phyloP scores from a whole-genome alignment of 2,888 invertebrate species.

The Tipula confusa region DNA sequence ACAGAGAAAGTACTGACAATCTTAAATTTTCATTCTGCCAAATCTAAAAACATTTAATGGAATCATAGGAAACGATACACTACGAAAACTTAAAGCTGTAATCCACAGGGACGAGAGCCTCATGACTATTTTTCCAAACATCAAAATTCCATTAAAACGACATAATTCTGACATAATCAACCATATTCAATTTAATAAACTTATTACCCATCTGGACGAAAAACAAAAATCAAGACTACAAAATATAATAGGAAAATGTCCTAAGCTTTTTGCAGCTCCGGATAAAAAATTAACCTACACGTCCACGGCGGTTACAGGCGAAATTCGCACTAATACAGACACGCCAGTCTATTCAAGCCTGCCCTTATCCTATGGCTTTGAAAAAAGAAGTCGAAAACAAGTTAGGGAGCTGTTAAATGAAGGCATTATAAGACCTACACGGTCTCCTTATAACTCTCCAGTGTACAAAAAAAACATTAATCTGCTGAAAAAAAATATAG shows the following conservation, averaged over 20 bases:
- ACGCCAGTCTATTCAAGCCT: slow-evolving; percentile 33
- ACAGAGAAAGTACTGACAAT: no score
- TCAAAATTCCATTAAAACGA: no score
- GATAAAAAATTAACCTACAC: slow-evolving; percentile 33
- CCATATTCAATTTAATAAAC: neutral
- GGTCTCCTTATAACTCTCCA: no score
- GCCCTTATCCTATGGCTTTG: slow-evolving; percentile 32
- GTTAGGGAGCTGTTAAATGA: slow-evolving; percentile 30
- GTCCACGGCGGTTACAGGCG: slow-evolving; percentile 34
- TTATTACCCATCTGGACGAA: neutral
- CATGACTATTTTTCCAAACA: no score
- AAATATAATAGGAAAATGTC: neutral
- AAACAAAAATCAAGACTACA: neutral
- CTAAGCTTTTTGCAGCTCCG: slow-evolving; percentile 34
- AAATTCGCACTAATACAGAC: slow-evolving; percentile 33
- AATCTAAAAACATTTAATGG: no score
- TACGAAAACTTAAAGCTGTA: no score
- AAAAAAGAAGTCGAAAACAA: slow-evolving; percentile 33
- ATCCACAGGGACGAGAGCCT: no score
- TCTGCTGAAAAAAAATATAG: no score
- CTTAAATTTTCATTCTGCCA: no score
- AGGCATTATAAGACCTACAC: no score
- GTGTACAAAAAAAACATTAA: no score
- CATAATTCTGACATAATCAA: neutral
- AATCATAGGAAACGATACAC: no score